Percentiles rank a stretch among this genome's conserved stretches.
Conservation (phyloP, 2,113 vertebrate genomes). For the Eclectus roratus region DNA sequence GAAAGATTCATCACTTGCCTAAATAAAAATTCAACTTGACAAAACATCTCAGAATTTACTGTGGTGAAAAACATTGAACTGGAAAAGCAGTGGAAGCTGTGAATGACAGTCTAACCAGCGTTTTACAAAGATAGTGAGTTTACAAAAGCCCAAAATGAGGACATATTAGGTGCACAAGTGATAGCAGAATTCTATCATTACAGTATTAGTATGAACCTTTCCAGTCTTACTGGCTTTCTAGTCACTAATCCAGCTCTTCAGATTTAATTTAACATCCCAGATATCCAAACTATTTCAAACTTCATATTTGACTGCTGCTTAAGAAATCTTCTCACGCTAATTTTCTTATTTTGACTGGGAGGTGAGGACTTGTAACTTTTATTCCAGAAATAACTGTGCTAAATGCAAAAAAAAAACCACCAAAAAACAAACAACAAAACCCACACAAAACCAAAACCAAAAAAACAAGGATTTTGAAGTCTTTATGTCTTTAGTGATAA, state of each 20-base stretch:
- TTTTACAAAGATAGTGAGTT: not conserved
- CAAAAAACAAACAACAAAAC: no score
- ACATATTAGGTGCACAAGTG: not conserved
- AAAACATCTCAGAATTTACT: slow-evolving; percentile 34
- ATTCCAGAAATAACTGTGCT: not conserved
- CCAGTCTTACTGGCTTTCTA: not conserved
- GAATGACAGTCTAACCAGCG: not conserved
- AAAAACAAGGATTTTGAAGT: not conserved
- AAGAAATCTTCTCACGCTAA: not conserved
- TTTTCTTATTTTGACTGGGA: not conserved
- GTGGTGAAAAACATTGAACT: not conserved
- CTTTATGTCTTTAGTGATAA: not conserved
- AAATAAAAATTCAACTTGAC: slow-evolving; percentile 11
- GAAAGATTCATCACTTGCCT: not conserved
- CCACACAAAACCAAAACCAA: no score
- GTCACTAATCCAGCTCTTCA: not conserved
- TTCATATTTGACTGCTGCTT: not conserved
- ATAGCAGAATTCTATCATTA: not conserved
- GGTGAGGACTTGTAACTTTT: not conserved
- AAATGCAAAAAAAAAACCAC: not conserved
- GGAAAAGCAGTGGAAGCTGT: not conserved
- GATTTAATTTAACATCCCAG: not conserved
- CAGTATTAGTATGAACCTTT: not conserved
- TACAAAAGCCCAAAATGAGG: not conserved
- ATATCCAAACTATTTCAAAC: not conserved